Conservation (phyloP, 2,888 invertebrate genomes). For the Sympetrum striolatum region DNA sequence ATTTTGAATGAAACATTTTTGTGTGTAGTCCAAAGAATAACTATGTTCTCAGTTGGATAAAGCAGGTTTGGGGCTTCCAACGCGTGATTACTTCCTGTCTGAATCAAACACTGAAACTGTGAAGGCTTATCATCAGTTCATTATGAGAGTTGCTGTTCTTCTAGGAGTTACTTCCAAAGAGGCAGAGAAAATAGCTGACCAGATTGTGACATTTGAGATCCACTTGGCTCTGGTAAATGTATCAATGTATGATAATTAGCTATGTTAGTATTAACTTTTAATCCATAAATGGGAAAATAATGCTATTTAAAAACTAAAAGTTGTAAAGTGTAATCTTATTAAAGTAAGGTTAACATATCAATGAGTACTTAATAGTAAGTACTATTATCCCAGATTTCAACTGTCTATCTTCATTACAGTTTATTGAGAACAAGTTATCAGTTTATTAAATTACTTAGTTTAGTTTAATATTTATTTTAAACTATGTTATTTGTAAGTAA, state of each 20-base stretch:
- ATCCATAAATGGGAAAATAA: too few species aligned
- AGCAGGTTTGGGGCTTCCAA: constrained; percentile 79
- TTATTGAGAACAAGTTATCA: too few species aligned
- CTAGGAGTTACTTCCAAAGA: constrained; percentile 72
- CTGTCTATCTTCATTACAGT: too few species aligned
- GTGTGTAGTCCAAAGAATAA: constrained; percentile 30
- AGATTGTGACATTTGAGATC: constrained; percentile 62
- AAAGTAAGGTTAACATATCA: too few species aligned
- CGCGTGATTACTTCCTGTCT: constrained; percentile 67
- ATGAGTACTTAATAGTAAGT: too few species aligned
- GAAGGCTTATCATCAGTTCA: constrained; percentile 80
- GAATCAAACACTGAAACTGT: constrained; percentile 71
- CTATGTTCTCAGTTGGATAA: constrained; percentile 77
- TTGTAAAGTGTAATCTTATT: too few species aligned
- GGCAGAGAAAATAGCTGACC: constrained; percentile 65
- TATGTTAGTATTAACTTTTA: too few species aligned
- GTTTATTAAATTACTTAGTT: too few species aligned
- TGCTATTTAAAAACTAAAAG: too few species aligned
- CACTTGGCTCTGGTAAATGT: constrained; percentile 60
- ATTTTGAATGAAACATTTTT: constrained; percentile 22
- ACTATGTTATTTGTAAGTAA: too few species aligned
- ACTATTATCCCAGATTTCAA: too few species aligned
- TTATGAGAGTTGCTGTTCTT: constrained; percentile 74
- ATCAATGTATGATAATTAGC: neutral
- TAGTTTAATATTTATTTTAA: too few species aligned